phyloP scores from a whole-genome alignment of 2,797 vertebrate genomes.

The Eleutherodactylus coqui region DNA sequence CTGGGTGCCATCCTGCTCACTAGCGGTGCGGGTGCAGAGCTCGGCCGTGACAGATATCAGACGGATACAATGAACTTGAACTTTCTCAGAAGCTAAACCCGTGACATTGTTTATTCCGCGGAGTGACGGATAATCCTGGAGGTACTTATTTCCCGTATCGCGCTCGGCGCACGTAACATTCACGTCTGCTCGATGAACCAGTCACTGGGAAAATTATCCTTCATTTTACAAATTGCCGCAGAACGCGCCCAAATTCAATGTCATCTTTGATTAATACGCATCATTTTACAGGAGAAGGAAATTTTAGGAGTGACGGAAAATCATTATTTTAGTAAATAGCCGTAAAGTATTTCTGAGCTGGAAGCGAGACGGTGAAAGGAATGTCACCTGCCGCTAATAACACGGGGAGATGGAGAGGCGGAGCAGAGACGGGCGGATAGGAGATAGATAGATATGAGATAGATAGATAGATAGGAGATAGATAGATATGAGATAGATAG shows the following conservation, averaged over 20 bases:
- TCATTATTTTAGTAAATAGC: slow-evolving; percentile 44
- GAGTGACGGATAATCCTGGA: not conserved
- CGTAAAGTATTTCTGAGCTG: slow-evolving; percentile 7
- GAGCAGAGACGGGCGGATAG: not conserved
- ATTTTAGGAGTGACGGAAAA: not conserved
- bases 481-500: not conserved
- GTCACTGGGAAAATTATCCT: slow-evolving; percentile 16
- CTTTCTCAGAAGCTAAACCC: not conserved
- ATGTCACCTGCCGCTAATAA: no score
- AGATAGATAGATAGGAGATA: not conserved
- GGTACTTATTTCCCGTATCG: not conserved
- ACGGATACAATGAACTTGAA: not conserved
- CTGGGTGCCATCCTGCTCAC: not conserved
- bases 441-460: slow-evolving; percentile 25
- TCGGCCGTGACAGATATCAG: not conserved
- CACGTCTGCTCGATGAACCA: slow-evolving; percentile 8
- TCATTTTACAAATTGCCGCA: slow-evolving; percentile 20
- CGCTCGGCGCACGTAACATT: not conserved
- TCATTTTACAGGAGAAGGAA: slow-evolving; percentile 9
- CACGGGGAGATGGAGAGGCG: no score
- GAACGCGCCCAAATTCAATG: slow-evolving; percentile 1
- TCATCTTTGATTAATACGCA: slow-evolving; percentile 30
- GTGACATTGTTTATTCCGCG: slow-evolving; percentile 1
- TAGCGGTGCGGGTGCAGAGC: no score
- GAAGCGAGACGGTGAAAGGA: not conserved